Conservation (phyloP, 2,888 invertebrate genomes). For the Sicus ferrugineus region DNA sequence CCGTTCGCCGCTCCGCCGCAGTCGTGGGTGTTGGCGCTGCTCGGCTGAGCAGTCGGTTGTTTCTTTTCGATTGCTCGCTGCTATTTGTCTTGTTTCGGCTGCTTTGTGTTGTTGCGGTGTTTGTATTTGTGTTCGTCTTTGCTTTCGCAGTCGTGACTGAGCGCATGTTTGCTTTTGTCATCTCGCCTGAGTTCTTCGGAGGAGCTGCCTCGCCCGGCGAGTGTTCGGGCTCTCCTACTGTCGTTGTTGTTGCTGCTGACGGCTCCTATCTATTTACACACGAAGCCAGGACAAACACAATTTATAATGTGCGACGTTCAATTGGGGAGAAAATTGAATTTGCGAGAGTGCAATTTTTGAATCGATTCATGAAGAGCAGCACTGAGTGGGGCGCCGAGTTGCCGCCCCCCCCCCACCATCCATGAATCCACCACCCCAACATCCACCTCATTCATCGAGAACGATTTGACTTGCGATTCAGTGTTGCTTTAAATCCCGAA, state of each 20-base stretch:
- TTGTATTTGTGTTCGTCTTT: slow-evolving; percentile 1
- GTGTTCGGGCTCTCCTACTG: not conserved
- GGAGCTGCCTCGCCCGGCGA: not conserved
- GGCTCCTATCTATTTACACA: slow-evolving; percentile 45
- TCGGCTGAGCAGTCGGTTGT: slow-evolving; percentile 6
- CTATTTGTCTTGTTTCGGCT: not conserved
- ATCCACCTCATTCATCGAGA: not conserved
- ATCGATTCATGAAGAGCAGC: slow-evolving; percentile 31
- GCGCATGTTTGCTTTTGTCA: slow-evolving; percentile 40
- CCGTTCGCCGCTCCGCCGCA: slow-evolving; percentile 48
- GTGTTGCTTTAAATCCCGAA: not conserved
- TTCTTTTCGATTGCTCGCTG: not conserved
- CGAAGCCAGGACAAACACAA: slow-evolving; percentile 48
- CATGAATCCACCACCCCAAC: not conserved
- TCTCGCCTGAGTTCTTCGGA: slow-evolving; percentile 37
- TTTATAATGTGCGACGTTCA: slow-evolving; percentile 52
- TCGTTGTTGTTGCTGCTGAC: slow-evolving; percentile 21
- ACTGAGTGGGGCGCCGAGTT: not conserved
- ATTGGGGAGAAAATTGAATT: slow-evolving; percentile 57
- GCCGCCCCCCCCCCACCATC: not conserved
- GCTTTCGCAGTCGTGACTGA: slow-evolving; percentile 28
- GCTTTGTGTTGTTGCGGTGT: slow-evolving; percentile 25
- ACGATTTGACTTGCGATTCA: not conserved
- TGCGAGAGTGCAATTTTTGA: slow-evolving; percentile 44
- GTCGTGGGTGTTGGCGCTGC: not conserved